These are phyloP conservation scores for Digitonthophagus gazella DNA, from an alignment of 2,888 invertebrate species.

Conservation along the genomic window DNA sequence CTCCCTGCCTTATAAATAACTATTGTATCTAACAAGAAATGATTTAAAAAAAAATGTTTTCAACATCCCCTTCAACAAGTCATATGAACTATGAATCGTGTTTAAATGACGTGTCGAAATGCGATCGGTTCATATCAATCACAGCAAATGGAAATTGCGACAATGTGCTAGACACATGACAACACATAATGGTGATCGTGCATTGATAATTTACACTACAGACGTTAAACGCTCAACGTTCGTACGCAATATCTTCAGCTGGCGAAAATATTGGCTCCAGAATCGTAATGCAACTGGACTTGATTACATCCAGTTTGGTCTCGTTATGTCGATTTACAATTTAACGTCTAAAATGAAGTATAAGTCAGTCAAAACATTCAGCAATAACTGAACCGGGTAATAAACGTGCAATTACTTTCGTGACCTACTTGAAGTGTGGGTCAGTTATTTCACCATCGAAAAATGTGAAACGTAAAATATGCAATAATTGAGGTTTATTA, in stretches of 20 bases:
- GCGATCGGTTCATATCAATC: background rate
- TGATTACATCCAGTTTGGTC: background rate
- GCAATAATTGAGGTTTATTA: too few relatives aligned
- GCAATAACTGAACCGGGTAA: slow-evolving; percentile 17
- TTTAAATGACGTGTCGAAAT: background rate
- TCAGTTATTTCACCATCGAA: background rate
- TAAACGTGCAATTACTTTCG: slow-evolving; percentile 18
- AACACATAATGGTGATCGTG: background rate
- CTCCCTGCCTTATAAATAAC: too few relatives aligned
- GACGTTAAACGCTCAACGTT: background rate
- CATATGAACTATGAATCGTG: background rate
- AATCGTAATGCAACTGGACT: background rate
- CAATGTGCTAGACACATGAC: too few relatives aligned
- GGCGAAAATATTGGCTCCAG: background rate
- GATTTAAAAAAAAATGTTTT: too few relatives aligned
- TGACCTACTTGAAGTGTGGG: slow-evolving; percentile 19
- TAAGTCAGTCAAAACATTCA: slow-evolving; percentile 24
- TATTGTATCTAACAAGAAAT: too few relatives aligned
- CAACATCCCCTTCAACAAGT: too few relatives aligned
- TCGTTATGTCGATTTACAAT: slow-evolving; percentile 4
- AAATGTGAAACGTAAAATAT: background rate
- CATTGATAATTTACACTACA: background rate
- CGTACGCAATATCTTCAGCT: background rate
- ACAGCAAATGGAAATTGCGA: background rate
- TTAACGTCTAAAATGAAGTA: slow-evolving; percentile 7